Percentiles rank a stretch among this genome's conserved stretches.
phyloP scores from a whole-genome alignment of 2,888 invertebrate genomes.

The Conchocele bisecta region DNA sequence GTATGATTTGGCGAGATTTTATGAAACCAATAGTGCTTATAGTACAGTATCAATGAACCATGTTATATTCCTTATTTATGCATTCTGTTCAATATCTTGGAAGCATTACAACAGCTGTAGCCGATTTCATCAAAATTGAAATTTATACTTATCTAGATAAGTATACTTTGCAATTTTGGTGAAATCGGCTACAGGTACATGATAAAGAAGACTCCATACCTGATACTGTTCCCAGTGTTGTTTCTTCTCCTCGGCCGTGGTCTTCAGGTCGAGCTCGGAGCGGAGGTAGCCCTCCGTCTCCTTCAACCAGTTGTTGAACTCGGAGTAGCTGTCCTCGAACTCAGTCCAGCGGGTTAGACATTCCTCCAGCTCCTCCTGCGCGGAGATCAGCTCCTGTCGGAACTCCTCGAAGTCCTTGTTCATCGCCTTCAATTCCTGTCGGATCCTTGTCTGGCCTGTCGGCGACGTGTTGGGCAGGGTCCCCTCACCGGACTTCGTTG shows the following conservation, averaged over 20 bases:
- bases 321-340: constrained; percentile 93
- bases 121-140: too few relatives aligned
- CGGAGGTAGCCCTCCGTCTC: constrained; percentile 94
- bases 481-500: constrained; percentile 73
- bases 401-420: constrained; percentile 77
- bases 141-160: too few relatives aligned
- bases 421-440: constrained; percentile 76
- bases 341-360: constrained; percentile 95
- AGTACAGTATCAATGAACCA: too few relatives aligned
- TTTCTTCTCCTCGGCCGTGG: constrained; percentile 94
- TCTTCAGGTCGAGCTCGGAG: constrained; percentile 90
- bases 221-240: constrained; percentile 95
- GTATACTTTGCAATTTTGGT: too few relatives aligned
- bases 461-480: constrained; percentile 76
- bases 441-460: constrained; percentile 77
- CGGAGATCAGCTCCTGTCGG: constrained; percentile 71
- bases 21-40: too few relatives aligned
- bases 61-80: too few relatives aligned
- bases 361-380: constrained; percentile 85
- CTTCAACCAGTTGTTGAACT: constrained; percentile 91
- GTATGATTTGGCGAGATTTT: too few relatives aligned
- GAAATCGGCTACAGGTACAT: too few relatives aligned
- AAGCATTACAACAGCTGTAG: too few relatives aligned
- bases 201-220: too few relatives aligned
- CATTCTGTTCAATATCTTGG: too few relatives aligned